Evolutionary conservation across 1,140 invertebrate genomes (phyloP), one percentile per base, ranked within the genome.

Genomic region (Bombus affinis): DNA sequence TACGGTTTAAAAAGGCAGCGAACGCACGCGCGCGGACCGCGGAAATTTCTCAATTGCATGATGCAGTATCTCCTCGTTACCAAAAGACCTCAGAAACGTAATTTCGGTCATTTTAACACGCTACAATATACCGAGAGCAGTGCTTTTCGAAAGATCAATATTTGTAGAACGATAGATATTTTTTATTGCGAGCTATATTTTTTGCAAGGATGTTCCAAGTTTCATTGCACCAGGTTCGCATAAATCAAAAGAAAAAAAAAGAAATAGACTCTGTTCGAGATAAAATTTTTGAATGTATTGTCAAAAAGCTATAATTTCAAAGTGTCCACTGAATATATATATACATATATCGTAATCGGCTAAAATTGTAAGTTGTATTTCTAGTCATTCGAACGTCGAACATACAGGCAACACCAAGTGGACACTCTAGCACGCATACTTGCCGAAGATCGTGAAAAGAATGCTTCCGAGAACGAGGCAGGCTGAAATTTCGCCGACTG

Each of bases 401-500:
- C 22, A 42, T 68, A 32, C 5, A 66, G 35, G 6, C 28, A 71
- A 22, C 22, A 37, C 47, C 78, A n/a, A 81, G 47, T 39, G 44
- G 6, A n/a, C 66, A 47, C 78, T 70, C 28, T 4, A 59, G 22
- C 15, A n/a, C 76, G 83, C 78, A 84, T 88, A 68, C 70, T 85
- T 82, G 66, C 66, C 32, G 35, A 81, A 62, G 42, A 32, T 83
- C 70, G 75, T 75, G 86, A 53, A 62, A 68, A 73, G 85, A 39
- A 78, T 65, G 65, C 57, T 81, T 88, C 87, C n/a, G 39, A 76
- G 70, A 83, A 83, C 32, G 28, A 37, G 13, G 1, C 42, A 68
- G n/a, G 28, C 25, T 83, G 83, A 78, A 78, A 78, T 78, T 79
- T 85, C 83, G 68, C 74, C 83, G 83, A 62, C 72, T 53, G 72